Conservation (phyloP, 2,113 vertebrate species). For the Vanacampus margaritifer region DNA sequence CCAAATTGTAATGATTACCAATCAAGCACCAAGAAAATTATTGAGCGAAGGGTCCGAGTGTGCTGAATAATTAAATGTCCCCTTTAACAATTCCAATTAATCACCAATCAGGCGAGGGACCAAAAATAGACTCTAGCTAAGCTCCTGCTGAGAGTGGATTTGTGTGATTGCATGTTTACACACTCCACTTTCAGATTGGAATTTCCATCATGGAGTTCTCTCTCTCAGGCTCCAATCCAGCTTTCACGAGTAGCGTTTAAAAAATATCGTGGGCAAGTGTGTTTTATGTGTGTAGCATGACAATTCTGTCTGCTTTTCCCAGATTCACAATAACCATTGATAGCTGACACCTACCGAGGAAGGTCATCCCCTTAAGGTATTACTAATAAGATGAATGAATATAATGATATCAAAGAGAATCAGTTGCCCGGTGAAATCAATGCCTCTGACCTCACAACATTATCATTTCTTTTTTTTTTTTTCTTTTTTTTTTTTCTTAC, state of each 20-base stretch:
- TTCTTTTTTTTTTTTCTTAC: too few relatives aligned
- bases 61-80: conserved; percentile 27
- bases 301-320: background rate
- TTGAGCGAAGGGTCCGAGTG: conserved; percentile 25
- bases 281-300: conserved; percentile 16
- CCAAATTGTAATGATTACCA: background rate
- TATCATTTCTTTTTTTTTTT: too few relatives aligned
- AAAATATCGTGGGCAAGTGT: conserved; percentile 29
- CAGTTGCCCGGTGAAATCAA: conserved; percentile 20
- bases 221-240: conserved; percentile 14
- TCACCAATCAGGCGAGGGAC: conserved; percentile 19
- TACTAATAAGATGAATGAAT: conserved; percentile 18
- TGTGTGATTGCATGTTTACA: conserved; percentile 24
- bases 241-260: conserved; percentile 11
- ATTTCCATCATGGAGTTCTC: conserved; percentile 22
- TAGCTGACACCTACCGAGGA: conserved; percentile 42
- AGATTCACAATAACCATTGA: conserved; percentile 25
- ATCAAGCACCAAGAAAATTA: conserved; percentile 16
- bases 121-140: conserved; percentile 36
- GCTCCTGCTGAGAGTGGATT: conserved; percentile 29
- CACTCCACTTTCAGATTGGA: conserved; percentile 26
- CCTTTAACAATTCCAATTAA: conserved; percentile 29
- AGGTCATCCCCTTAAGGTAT: conserved; percentile 22
- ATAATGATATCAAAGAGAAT: conserved; percentile 22
- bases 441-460: conserved; percentile 13